Conservation (phyloP, 2,113 vertebrate species). For the Eulacestoma nigropectus region DNA sequence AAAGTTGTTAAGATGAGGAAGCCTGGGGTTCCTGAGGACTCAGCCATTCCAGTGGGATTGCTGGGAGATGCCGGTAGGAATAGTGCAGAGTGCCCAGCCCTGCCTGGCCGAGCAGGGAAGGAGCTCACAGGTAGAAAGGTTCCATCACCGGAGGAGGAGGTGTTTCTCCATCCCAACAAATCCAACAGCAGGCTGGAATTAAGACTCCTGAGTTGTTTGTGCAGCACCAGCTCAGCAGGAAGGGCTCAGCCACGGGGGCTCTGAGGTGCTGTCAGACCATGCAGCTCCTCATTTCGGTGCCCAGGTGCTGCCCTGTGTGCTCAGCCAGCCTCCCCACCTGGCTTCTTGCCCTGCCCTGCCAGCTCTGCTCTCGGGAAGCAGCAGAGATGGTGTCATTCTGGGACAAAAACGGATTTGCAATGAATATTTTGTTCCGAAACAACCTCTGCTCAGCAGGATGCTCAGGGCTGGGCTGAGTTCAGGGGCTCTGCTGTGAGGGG, state of each 20-base stretch:
- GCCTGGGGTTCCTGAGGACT: neutral
- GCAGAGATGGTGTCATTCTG: fast-evolving
- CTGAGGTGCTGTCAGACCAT: neutral
- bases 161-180: neutral
- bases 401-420: neutral
- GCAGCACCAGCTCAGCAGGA: neutral
- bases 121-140: neutral
- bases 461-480: neutral
- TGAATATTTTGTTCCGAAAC: neutral
- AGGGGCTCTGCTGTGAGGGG: neutral
- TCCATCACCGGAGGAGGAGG: neutral
- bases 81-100: neutral
- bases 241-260: fast-evolving
- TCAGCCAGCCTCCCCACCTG: neutral
- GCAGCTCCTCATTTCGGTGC: neutral
- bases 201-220: fast-evolving
- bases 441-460: neutral
- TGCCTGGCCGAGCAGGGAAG: neutral
- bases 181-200: neutral
- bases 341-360: neutral
- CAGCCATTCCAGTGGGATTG: fast-evolving
- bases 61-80: neutral
- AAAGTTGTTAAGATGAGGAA: neutral
- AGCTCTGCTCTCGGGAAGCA: neutral
- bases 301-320: neutral